A percentile compares a stretch with the other conserved stretches of the same genome.
phyloP scores from a whole-genome alignment of 2,797 vertebrate species.

The Rhinogobio ventralis region DNA sequence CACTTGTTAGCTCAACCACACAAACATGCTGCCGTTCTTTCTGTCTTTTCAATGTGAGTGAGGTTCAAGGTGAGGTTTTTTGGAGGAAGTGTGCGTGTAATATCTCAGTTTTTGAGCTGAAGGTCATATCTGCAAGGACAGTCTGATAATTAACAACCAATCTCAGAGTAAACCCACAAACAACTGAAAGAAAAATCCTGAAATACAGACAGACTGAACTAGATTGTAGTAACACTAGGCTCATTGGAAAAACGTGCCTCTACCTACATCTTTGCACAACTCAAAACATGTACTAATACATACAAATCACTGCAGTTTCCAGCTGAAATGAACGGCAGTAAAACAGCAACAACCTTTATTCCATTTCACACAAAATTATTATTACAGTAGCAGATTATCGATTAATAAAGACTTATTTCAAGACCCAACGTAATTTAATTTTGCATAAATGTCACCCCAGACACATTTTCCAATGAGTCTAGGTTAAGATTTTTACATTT shows the following conservation, averaged over 20 bases:
- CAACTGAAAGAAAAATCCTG: background rate
- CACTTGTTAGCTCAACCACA: background rate
- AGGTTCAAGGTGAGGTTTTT: constrained; percentile 27
- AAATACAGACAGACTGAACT: background rate
- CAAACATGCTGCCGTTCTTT: background rate
- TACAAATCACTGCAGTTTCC: background rate
- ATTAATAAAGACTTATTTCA: background rate
- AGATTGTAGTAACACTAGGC: background rate
- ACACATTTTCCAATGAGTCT: background rate
- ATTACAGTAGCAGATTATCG: background rate
- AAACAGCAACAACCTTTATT: no score
- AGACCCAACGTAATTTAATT: rapidly evolving
- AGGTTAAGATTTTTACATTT: background rate
- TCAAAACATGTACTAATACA: background rate
- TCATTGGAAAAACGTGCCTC: background rate
- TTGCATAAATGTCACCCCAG: background rate
- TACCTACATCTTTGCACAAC: background rate
- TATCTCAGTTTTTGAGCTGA: constrained; percentile 29
- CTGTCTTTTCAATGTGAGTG: background rate
- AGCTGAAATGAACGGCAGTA: background rate
- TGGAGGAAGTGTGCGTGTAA: background rate
- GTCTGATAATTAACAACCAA: background rate
- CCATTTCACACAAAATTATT: background rate
- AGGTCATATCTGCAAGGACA: constrained; percentile 26
- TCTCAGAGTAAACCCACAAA: background rate